Evolutionary conservation across 2,113 vertebrate species (phyloP).

Genomic region (Helogale parvula): DNA sequence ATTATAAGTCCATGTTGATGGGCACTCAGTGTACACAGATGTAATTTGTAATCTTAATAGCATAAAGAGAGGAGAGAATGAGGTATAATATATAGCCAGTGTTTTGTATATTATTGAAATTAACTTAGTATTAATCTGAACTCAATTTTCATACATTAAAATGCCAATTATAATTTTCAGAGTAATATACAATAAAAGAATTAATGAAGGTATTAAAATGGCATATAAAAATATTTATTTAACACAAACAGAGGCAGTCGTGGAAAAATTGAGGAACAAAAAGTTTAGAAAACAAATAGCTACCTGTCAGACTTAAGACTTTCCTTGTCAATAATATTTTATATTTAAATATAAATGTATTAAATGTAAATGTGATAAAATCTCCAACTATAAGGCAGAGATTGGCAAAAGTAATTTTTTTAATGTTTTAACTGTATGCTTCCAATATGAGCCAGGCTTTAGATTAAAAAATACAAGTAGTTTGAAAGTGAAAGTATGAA

Average conservation of each 20-base stretch:
- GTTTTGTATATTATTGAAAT: not conserved
- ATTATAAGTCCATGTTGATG: not conserved
- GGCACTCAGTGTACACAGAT: not conserved
- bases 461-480: not conserved
- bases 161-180: not conserved
- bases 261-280: not conserved
- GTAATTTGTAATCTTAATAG: not conserved
- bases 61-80: not conserved
- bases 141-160: not conserved
- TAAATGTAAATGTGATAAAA: not conserved
- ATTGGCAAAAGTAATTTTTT: not conserved
- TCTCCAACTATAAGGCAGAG: not conserved
- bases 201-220: not conserved
- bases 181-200: not conserved
- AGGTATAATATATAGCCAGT: not conserved
- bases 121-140: not conserved
- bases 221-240: not conserved
- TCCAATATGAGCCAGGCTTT: not conserved
- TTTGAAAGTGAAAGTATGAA: not conserved
- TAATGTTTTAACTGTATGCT: not conserved
- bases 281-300: not conserved
- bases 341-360: no score
- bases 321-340: not conserved
- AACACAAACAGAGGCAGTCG: not conserved
- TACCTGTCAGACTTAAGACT: not conserved